phyloP scores from a whole-genome alignment of 2,888 invertebrate genomes.

The Athalia cordata region DNA sequence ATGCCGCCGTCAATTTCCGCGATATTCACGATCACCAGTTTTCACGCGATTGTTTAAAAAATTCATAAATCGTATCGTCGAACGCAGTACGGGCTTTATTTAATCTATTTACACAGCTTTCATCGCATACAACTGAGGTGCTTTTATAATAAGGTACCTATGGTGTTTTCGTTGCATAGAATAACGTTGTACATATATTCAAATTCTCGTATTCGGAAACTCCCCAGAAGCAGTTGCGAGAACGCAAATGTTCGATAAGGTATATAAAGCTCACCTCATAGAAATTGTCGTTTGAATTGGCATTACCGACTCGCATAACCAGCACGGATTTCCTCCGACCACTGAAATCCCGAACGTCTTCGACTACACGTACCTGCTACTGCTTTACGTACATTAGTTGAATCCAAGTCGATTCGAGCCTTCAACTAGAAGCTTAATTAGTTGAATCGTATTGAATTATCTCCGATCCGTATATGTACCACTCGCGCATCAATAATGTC shows the following conservation, averaged over 20 bases:
- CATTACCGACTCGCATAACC: conserved; percentile 4
- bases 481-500: no score
- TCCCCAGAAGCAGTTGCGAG: background rate
- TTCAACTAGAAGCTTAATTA: no score
- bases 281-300: background rate
- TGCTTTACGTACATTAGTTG: no score
- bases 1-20: background rate
- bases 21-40: background rate
- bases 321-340: conserved; percentile 6
- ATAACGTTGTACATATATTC: no score
- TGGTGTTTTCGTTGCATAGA: no score
- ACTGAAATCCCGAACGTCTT: background rate
- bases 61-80: background rate
- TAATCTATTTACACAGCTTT: conserved; percentile 5
- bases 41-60: background rate
- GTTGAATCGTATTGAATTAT: no score
- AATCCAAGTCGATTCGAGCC: background rate
- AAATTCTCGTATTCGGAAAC: no score
- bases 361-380: background rate
- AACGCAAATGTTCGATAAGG: conserved; percentile 21
- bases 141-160: background rate
- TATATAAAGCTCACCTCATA: conserved; percentile 8
- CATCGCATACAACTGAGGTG: background rate
- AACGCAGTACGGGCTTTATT: background rate
- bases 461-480: no score